Conservation (phyloP, 1,140 invertebrate species). For the Macrosteles quadrilineatus region DNA sequence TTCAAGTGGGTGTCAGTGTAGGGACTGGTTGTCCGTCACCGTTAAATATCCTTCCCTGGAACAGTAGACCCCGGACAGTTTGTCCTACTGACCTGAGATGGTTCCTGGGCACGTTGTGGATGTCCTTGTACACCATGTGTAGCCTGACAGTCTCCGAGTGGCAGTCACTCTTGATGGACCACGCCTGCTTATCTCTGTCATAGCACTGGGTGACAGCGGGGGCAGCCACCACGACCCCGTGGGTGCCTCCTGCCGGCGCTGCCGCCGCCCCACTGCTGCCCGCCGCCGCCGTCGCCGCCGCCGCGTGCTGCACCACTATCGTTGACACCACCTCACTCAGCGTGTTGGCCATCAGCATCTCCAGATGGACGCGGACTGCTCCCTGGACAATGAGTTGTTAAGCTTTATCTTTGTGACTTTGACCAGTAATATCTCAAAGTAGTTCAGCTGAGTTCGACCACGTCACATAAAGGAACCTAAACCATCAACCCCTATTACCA, state of each 20-base stretch:
- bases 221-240: conserved; percentile 44
- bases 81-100: conserved; percentile 65
- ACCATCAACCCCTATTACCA: too few relatives aligned
- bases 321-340: conserved; percentile 64
- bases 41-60: too few relatives aligned
- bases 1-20: too few relatives aligned
- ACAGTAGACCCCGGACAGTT: too few relatives aligned
- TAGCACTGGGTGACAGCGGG: conserved; percentile 69
- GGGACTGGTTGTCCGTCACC: too few relatives aligned
- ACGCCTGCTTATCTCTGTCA: conserved; percentile 82
- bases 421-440: too few relatives aligned
- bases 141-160: conserved; percentile 77
- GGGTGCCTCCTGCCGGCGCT: not conserved
- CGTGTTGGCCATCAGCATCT: conserved; percentile 74
- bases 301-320: conserved; percentile 31
- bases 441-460: too few relatives aligned
- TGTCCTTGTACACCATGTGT: conserved; percentile 81
- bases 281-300: conserved; percentile 38
- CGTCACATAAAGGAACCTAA: too few relatives aligned
- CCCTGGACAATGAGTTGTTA: too few relatives aligned
- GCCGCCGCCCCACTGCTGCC: not conserved
- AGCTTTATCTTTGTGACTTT: too few relatives aligned
- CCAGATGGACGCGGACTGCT: conserved; percentile 67
- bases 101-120: conserved; percentile 82
- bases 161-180: conserved; percentile 78